Evolutionary conservation across 92 coral and sea anemone species (phyloP), one percentile per base, ranked within the genome.

Genomic region (Palythoa grandiflora): DNA sequence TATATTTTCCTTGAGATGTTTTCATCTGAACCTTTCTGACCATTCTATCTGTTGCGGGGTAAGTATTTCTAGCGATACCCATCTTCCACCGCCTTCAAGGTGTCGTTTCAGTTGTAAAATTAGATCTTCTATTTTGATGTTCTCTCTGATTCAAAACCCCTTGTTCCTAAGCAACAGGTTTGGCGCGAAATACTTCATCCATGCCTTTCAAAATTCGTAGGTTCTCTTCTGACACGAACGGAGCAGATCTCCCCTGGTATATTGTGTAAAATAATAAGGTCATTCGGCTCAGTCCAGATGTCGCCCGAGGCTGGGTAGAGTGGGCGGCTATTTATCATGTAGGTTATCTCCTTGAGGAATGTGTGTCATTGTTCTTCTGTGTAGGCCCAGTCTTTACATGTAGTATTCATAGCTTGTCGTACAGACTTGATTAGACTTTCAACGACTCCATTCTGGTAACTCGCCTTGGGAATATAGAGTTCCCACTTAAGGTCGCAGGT

Each of bases 141-240:
- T 87, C 60, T 87, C 89, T 47, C 78, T 60, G 16, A 9, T 16
- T 6, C 52, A 50, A 38, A 6, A 80, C 87, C 87, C 70, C 80
- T 89, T 91, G 81, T 91, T 93, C 17, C 96, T 57, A 5, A 92
- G 92, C 7, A 93, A 57, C 17, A 93, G 77, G 40, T 84, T 85
- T 0, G 94, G 91, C 9, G 94, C 78, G 38, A 93, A 91, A 80
- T 91, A 93, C 75, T 83, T 93, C 78, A 93, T 86, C 96, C 96
- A 93, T 50, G 80, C 77, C 1, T 20, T 55, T 93, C 96, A 89
- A 73, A 91, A 91, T 17, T 91, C 89, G 11, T 40, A n/a, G 59
- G 53, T 55, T 66, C 77, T 54, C 9, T 59, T 86, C 47, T 91
- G 91, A 21, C 59, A 52, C 66, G 85, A 71, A 60, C 88, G 11